Percentiles rank a stretch among this genome's conserved stretches.
Conservation (phyloP, 2,113 vertebrate species). For the Sapayoa aenigma region DNA sequence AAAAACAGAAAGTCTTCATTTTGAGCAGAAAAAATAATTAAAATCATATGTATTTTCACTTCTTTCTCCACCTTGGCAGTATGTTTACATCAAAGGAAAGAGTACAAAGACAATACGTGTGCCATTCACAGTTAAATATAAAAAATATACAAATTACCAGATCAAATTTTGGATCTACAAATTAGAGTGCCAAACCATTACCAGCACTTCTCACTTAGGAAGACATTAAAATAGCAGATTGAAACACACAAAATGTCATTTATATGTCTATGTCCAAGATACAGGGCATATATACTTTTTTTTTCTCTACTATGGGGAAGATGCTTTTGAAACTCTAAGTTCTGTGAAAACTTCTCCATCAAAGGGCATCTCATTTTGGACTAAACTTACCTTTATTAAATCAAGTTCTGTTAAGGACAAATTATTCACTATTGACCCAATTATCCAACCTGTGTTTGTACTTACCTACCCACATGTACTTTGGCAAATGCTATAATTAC, state of each 20-base stretch:
- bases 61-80: background rate
- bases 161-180: background rate
- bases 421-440: conserved; percentile 17
- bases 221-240: background rate
- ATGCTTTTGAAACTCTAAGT: background rate
- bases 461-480: conserved; percentile 2
- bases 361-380: background rate
- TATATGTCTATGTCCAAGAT: background rate
- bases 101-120: background rate
- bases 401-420: background rate
- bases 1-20: background rate
- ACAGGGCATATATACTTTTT: background rate
- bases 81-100: background rate
- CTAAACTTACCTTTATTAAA: background rate
- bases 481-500: conserved; percentile 27
- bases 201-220: background rate
- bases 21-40: background rate
- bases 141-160: background rate
- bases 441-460: conserved; percentile 24
- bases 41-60: background rate
- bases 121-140: background rate
- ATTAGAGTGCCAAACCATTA: background rate
- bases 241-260: background rate
- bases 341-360: background rate
- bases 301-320: background rate